These are phyloP conservation scores for Tragelaphus buxtoni DNA, from an alignment of 2,113 vertebrate species.

Conservation along the genomic window DNA sequence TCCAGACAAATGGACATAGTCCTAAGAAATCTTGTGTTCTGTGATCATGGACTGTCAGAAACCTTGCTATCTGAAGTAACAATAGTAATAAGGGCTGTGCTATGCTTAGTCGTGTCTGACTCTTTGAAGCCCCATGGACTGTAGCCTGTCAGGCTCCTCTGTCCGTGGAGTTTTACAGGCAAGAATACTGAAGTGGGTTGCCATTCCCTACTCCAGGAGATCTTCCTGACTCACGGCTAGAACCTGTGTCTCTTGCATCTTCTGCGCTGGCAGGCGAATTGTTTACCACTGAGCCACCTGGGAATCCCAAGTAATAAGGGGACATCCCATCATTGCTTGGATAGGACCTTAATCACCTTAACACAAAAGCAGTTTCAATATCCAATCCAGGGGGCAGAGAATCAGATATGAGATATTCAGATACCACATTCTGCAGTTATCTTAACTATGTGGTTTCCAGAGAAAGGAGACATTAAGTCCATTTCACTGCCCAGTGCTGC, in stretches of 20 bases:
- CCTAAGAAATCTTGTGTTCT: not conserved
- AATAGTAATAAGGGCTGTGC: not conserved
- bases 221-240: not conserved
- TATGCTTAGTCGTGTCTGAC: not conserved
- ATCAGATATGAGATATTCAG: not conserved
- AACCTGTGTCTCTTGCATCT: not conserved
- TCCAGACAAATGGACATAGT: not conserved
- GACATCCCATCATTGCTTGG: not conserved
- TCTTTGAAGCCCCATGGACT: not conserved
- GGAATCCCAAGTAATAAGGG: not conserved
- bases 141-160: not conserved
- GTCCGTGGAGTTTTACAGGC: not conserved
- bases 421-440: rapidly evolving
- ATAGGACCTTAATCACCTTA: not conserved
- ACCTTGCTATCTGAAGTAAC: not conserved
- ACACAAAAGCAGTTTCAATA: not conserved
- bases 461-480: not conserved
- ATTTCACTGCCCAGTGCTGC: not conserved
- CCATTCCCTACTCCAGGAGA: not conserved
- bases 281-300: not conserved
- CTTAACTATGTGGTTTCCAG: not conserved
- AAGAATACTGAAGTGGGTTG: not conserved
- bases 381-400: not conserved
- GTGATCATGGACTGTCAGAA: not conserved
- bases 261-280: not conserved